These are phyloP conservation scores for Stichodactyla helianthus DNA, from an alignment of 64 coral and sea anemone genomes.

Conservation along the genomic window DNA sequence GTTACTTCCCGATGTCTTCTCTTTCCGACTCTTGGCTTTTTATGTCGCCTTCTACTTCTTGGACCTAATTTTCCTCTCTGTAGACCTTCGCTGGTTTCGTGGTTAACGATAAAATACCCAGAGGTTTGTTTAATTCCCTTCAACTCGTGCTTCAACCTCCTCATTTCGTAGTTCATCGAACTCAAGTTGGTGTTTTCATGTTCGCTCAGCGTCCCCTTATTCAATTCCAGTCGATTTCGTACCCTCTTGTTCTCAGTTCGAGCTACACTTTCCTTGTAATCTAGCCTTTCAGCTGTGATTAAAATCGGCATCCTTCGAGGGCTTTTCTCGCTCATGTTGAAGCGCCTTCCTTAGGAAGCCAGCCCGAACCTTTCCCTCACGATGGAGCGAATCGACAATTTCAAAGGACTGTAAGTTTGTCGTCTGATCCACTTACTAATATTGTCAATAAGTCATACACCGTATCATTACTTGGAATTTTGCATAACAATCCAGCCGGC, in stretches of 20 bases:
- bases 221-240: slow-evolving; percentile 52
- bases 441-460: slow-evolving; percentile 11
- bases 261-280: slow-evolving; percentile 78
- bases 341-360: neutral
- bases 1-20: neutral
- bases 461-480: slow-evolving; percentile 2
- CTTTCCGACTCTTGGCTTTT: slow-evolving; percentile 22
- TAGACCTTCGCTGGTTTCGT: neutral
- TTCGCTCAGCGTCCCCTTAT: slow-evolving; percentile 43
- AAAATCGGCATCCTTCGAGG: slow-evolving; percentile 33
- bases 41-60: neutral
- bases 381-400: neutral
- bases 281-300: slow-evolving; percentile 52
- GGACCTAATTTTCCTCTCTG: neutral
- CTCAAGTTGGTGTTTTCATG: slow-evolving; percentile 59
- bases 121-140: slow-evolving; percentile 61
- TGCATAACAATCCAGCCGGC: slow-evolving; percentile 34
- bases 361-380: neutral
- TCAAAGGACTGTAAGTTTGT: neutral
- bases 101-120: slow-evolving; percentile 35
- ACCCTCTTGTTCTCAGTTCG: slow-evolving; percentile 70
- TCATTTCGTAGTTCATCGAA: slow-evolving; percentile 77
- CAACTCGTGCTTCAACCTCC: slow-evolving; percentile 52
- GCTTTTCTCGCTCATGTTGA: slow-evolving; percentile 57
- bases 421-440: slow-evolving; percentile 3